Conservation (phyloP, 2,888 invertebrate species). For the Mythimna pallens region DNA sequence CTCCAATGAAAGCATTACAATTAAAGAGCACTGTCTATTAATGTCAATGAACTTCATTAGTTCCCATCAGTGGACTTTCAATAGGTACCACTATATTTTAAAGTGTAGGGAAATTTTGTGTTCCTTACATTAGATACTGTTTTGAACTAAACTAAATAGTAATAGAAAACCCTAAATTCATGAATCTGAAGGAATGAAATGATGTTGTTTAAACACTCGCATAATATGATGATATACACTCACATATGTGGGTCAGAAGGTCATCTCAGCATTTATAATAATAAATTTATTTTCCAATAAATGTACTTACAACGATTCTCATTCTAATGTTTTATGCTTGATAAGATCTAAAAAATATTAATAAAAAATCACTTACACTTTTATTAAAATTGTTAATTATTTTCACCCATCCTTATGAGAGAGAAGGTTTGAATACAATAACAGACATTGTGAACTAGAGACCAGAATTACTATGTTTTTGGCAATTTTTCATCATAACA, state of each 20-base stretch:
- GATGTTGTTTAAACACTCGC: background rate
- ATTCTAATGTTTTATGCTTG: background rate
- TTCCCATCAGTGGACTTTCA: conserved; percentile 62
- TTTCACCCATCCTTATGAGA: background rate
- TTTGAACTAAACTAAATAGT: background rate
- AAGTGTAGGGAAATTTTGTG: conserved; percentile 11
- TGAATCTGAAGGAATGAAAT: conserved; percentile 10
- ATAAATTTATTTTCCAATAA: background rate
- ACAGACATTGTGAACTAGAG: background rate
- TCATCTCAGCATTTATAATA: background rate
- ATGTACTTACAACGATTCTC: background rate
- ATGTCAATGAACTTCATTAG: conserved; percentile 85
- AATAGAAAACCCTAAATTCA: background rate
- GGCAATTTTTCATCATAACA: too few relatives aligned
- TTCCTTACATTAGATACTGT: conserved; percentile 1
- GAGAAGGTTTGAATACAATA: background rate
- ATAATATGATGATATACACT: background rate
- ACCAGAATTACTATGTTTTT: too few relatives aligned
- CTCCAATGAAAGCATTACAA: conserved; percentile 76
- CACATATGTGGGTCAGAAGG: conserved; percentile 24
- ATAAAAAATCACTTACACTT: background rate
- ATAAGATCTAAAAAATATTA: background rate
- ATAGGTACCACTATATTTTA: conserved; percentile 37
- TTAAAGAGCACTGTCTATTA: conserved; percentile 77
- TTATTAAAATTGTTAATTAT: background rate